Percentiles rank a stretch among this genome's conserved stretches.
Evolutionary conservation across 2,888 invertebrate species (phyloP).

Genomic region (Pollenia amentaria): DNA sequence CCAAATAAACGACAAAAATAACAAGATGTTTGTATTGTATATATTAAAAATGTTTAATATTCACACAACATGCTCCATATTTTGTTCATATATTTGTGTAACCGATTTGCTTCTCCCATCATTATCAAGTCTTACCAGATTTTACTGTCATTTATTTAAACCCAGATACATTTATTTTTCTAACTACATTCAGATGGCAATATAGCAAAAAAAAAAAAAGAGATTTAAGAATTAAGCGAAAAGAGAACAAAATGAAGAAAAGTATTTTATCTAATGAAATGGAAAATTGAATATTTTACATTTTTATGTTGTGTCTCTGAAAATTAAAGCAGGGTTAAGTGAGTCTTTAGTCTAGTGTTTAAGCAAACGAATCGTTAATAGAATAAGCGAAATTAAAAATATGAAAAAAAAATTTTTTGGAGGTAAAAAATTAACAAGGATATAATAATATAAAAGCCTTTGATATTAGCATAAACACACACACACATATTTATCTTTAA

Average conservation of each 20-base stretch:
- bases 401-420: background rate
- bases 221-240: background rate
- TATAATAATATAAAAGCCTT: slow-evolving; percentile 6
- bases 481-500: background rate
- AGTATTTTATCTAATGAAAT: slow-evolving; percentile 50
- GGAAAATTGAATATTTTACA: slow-evolving; percentile 65
- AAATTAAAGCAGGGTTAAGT: slow-evolving; percentile 55
- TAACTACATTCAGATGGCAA: background rate
- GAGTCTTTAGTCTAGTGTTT: slow-evolving; percentile 53
- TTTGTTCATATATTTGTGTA: too few species aligned
- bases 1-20: too few species aligned
- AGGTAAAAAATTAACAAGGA: slow-evolving; percentile 18
- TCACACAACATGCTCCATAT: too few species aligned
- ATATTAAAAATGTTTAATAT: too few species aligned
- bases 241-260: slow-evolving; percentile 5
- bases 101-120: background rate
- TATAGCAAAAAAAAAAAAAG: slow-evolving; percentile 17
- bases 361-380: slow-evolving; percentile 45
- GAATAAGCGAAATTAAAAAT: slow-evolving; percentile 15
- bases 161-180: background rate
- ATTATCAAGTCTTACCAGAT: background rate
- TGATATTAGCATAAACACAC: background rate
- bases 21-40: too few species aligned
- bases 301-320: slow-evolving; percentile 33
- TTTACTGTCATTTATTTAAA: background rate